phyloP scores from a whole-genome alignment of 2,113 vertebrate species.

The Callipepla squamata region DNA sequence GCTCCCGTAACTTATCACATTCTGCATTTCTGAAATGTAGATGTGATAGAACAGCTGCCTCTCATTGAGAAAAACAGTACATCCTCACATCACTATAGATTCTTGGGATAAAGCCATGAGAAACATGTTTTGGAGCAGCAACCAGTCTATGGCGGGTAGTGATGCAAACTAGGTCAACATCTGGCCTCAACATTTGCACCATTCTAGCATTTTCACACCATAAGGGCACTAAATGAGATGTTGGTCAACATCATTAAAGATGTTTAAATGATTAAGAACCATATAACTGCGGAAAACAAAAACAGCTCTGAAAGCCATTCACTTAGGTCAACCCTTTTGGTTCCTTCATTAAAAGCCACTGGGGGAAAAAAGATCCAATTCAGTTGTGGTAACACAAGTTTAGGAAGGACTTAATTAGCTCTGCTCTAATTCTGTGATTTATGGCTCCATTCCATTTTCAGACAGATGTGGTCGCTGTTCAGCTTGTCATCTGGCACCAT shows the following conservation, averaged over 20 bases:
- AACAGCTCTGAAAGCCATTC: neutral
- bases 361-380: neutral
- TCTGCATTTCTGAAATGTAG: neutral
- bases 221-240: neutral
- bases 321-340: neutral
- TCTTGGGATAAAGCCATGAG: neutral
- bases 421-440: neutral
- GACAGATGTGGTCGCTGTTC: neutral
- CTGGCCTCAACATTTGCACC: neutral
- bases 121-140: neutral
- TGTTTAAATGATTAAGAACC: neutral
- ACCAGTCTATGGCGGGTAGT: fast-evolving
- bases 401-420: neutral
- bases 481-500: neutral
- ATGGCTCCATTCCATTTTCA: neutral
- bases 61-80: neutral
- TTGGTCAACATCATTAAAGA: neutral
- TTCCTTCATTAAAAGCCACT: neutral
- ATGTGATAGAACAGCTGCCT: neutral
- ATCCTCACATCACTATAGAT: neutral
- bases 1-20: neutral
- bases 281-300: neutral
- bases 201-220: neutral
- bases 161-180: neutral
- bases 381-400: neutral